Conservation (phyloP, 2,113 vertebrate genomes). For the Myiozetetes cayanensis region DNA sequence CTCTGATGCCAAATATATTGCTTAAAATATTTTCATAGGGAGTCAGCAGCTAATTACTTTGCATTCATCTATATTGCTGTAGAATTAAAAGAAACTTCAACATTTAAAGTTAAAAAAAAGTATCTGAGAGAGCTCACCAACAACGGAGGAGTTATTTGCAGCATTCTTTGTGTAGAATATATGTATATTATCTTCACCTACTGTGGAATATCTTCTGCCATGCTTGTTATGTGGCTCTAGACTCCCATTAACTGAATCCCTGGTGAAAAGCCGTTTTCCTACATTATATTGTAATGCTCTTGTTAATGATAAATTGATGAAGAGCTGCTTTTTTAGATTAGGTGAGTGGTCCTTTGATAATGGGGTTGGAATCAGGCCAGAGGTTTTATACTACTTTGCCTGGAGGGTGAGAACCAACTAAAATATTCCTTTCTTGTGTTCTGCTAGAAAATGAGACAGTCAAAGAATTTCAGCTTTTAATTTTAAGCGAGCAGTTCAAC, state of each 20-base stretch:
- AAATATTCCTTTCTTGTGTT: slow-evolving; percentile 71
- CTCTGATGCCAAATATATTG: not conserved
- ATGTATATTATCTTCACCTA: slow-evolving; percentile 72
- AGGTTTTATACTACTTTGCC: slow-evolving; percentile 78
- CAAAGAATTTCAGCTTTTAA: slow-evolving; percentile 72
- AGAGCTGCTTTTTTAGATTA: slow-evolving; percentile 87
- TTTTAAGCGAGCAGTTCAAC: slow-evolving; percentile 56
- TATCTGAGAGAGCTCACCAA: slow-evolving; percentile 37
- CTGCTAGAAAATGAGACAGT: slow-evolving; percentile 62
- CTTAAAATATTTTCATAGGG: not conserved
- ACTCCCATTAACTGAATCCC: slow-evolving; percentile 82
- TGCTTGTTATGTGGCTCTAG: slow-evolving; percentile 77
- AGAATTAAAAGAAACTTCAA: slow-evolving; percentile 6
- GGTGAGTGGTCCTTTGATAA: slow-evolving; percentile 87
- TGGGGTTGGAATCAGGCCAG: slow-evolving; percentile 86
- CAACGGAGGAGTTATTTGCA: slow-evolving; percentile 57
- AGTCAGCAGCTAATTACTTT: not conserved
- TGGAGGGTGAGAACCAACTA: slow-evolving; percentile 84
- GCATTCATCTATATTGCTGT: not conserved
- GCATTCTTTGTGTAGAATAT: slow-evolving; percentile 53
- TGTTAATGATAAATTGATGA: slow-evolving; percentile 96
- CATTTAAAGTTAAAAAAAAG: slow-evolving; percentile 7
- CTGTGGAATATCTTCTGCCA: slow-evolving; percentile 65
- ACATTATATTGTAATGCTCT: slow-evolving; percentile 84
- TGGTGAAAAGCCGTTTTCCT: slow-evolving; percentile 78